Conservation (phyloP, 2,113 vertebrate genomes). For the Aegotheles bennettii region DNA sequence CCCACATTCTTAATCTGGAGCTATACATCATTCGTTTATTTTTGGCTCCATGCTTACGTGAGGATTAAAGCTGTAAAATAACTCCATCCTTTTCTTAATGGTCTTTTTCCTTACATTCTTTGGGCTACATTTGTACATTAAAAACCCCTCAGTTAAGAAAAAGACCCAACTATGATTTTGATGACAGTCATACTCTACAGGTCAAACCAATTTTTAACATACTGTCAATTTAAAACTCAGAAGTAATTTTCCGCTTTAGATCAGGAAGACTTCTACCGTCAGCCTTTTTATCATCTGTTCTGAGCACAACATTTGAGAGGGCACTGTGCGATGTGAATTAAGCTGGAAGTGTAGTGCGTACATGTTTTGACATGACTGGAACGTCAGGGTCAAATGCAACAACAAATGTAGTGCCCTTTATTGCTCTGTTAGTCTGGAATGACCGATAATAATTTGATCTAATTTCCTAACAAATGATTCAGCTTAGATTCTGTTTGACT, state of each 20-base stretch:
- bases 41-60: not conserved
- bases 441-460: not conserved
- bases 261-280: not conserved
- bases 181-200: not conserved
- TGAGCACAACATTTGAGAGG: not conserved
- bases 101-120: not conserved
- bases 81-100: not conserved
- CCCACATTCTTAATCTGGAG: not conserved
- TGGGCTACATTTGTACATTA: not conserved
- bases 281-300: not conserved
- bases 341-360: not conserved
- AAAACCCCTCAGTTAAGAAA: not conserved
- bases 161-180: not conserved
- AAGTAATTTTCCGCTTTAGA: not conserved
- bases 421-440: conserved; percentile 25
- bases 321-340: not conserved
- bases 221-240: not conserved
- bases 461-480: not conserved
- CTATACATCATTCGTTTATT: not conserved
- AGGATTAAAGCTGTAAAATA: not conserved
- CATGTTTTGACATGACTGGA: conserved; percentile 1
- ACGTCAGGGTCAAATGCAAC: not conserved
- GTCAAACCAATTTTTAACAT: not conserved
- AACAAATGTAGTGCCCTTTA: not conserved
- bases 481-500: not conserved